phyloP scores from a whole-genome alignment of 2,797 vertebrate genomes.

The Leptodactylus fallax region DNA sequence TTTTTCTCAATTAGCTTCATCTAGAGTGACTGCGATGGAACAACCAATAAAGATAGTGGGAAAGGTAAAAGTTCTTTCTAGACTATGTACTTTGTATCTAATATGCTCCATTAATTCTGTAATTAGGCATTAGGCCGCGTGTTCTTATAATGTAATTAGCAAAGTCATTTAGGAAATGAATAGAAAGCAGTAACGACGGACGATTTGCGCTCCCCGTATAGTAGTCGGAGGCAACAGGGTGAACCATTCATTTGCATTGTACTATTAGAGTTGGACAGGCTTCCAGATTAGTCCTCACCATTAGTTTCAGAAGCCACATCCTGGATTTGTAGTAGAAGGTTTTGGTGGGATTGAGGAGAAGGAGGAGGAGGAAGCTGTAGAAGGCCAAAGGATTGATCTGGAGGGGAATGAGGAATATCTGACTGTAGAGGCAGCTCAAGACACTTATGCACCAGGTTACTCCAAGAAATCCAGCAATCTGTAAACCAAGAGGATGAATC shows the following conservation, averaged over 20 bases:
- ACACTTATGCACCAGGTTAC: neutral
- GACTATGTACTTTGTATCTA: slow-evolving; percentile 21
- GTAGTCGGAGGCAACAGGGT: slow-evolving; percentile 18
- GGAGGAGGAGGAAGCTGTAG: neutral
- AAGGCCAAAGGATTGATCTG: neutral
- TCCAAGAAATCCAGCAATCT: neutral
- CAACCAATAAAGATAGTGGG: slow-evolving; percentile 26
- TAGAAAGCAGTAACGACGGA: slow-evolving; percentile 33
- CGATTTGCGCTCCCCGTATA: neutral
- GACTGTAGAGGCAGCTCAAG: neutral
- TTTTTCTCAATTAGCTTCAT: slow-evolving; percentile 5
- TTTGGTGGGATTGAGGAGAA: slow-evolving; percentile 2
- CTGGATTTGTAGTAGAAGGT: neutral
- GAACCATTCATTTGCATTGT: neutral
- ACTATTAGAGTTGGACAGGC: neutral
- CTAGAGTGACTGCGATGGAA: neutral
- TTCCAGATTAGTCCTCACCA: neutral
- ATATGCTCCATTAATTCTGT: slow-evolving; percentile 50
- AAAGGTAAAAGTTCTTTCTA: slow-evolving; percentile 22
- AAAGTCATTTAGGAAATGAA: slow-evolving; percentile 46
- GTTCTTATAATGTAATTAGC: slow-evolving; percentile 43
- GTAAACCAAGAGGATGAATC: neutral
- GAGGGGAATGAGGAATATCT: neutral
- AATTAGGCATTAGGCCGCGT: slow-evolving; percentile 45
- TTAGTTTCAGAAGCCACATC: neutral